These are phyloP conservation scores for Sitodiplosis mosellana DNA, from an alignment of 1,140 invertebrate genomes.

Conservation along the genomic window DNA sequence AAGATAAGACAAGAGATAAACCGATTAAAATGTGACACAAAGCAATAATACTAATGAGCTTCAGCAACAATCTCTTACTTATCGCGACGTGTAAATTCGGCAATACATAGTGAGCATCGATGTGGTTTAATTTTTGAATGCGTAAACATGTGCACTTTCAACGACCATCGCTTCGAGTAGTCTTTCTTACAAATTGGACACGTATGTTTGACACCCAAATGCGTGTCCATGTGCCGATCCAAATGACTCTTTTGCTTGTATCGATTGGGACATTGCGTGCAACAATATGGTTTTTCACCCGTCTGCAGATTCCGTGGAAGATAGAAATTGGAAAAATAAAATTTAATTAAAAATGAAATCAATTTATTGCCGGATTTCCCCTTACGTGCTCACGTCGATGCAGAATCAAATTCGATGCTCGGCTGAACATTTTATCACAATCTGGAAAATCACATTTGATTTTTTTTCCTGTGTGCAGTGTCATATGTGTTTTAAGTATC, in stretches of 20 bases:
- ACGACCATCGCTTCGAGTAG: conserved; percentile 4
- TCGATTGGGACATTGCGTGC: conserved; percentile 3
- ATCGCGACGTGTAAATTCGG: neutral
- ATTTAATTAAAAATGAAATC: too few species aligned
- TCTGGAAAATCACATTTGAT: conserved; percentile 4
- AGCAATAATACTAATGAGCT: too few species aligned
- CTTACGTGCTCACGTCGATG: conserved; percentile 5
- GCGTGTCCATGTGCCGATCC: conserved; percentile 6
- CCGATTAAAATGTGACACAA: too few species aligned
- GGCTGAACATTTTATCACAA: conserved; percentile 7
- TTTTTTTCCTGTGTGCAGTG: conserved; percentile 5
- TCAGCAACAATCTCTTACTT: too few species aligned
- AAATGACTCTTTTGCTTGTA: conserved; percentile 8
- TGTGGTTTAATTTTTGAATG: neutral
- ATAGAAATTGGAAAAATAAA: neutral
- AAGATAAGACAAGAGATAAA: too few species aligned
- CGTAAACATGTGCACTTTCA: conserved; percentile 4
- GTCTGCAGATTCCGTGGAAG: too few species aligned
- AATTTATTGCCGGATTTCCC: too few species aligned
- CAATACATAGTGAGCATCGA: conserved; percentile 4
- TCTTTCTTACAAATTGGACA: conserved; percentile 5
- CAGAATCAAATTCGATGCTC: conserved; percentile 4
- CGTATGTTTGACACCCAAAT: conserved; percentile 4
- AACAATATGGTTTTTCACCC: conserved; percentile 2
- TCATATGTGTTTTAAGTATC: conserved; percentile 7